Conservation (phyloP, 2,797 vertebrate genomes). For the Protosalanx chinensis region DNA sequence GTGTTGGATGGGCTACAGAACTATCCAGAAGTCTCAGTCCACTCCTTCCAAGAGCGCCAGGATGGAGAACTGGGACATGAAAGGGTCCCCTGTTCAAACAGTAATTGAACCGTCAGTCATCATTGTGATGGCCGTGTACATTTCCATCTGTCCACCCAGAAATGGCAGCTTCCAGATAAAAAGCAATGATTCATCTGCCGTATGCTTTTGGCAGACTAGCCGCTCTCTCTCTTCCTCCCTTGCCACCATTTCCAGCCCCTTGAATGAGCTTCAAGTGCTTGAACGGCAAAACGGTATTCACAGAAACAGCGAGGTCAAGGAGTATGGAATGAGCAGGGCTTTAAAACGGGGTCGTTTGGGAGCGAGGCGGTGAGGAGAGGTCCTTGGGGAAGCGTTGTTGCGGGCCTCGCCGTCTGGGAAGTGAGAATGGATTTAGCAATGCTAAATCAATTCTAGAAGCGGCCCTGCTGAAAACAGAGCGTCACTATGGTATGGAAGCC, state of each 20-base stretch:
- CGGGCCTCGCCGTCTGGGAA: slow-evolving; percentile 17
- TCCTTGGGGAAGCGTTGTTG: slow-evolving; percentile 18
- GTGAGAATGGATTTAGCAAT: background rate
- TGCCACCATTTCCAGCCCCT: background rate
- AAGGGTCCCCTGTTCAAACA: slow-evolving; percentile 16
- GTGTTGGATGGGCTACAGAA: slow-evolving; percentile 4
- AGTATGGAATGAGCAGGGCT: slow-evolving; percentile 26
- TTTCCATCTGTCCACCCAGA: background rate
- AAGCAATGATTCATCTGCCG: slow-evolving; percentile 1
- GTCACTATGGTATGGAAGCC: background rate
- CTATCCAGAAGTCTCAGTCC: slow-evolving; percentile 14
- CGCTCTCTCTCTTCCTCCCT: background rate
- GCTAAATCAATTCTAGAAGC: slow-evolving; percentile 5
- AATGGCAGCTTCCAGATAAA: slow-evolving; percentile 2
- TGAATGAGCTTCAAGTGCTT: background rate
- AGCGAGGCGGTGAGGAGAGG: background rate
- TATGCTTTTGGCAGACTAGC: slow-evolving; percentile 9
- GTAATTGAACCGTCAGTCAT: slow-evolving; percentile 15
- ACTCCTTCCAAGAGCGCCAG: background rate
- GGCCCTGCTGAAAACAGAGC: background rate
- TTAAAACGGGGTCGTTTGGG: background rate
- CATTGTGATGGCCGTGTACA: slow-evolving; percentile 15
- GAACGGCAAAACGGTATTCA: background rate
- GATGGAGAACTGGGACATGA: slow-evolving; percentile 23
- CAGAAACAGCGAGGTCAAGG: slow-evolving; percentile 12